Evolutionary conservation across 2,113 vertebrate genomes (phyloP).

Genomic region (Phoxinus phoxinus): DNA sequence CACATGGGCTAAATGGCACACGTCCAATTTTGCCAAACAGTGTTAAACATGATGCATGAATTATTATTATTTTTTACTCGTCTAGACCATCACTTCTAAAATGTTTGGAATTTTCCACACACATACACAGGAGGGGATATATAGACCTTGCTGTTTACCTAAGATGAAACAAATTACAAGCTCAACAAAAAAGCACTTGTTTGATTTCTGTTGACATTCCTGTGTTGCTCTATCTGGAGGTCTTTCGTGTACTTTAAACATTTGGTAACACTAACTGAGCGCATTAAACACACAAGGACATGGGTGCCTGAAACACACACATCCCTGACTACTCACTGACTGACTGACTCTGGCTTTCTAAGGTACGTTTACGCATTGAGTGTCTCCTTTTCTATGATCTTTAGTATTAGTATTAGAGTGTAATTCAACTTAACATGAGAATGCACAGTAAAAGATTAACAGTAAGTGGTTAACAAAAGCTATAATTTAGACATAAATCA

Average conservation of each 20-base stretch:
- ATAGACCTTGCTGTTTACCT: conserved; percentile 7
- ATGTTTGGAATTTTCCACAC: background rate
- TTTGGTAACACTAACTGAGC: conserved; percentile 32
- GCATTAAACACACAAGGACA: conserved; percentile 50
- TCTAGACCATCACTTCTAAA: background rate
- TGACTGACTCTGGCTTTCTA: background rate
- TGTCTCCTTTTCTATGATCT: background rate
- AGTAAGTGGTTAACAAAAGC: background rate
- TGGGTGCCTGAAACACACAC: conserved; percentile 39
- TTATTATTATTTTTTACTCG: too few relatives aligned
- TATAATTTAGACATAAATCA: background rate
- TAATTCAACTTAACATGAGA: background rate
- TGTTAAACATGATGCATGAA: background rate
- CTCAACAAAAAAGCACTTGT: conserved; percentile 49
- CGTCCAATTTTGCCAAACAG: background rate
- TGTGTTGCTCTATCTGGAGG: conserved; percentile 47
- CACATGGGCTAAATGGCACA: background rate
- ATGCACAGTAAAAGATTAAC: background rate
- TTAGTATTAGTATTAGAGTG: background rate
- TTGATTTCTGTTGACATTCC: conserved; percentile 34
- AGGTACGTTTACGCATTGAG: background rate
- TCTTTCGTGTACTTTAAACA: conserved; percentile 54
- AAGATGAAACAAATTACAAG: background rate
- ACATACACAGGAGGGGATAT: background rate
- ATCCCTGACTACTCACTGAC: background rate